Base-by-base conservation (phyloP, 2,113 vertebrate genomes). In the Cyanoramphus novaezelandiae region DNA sequence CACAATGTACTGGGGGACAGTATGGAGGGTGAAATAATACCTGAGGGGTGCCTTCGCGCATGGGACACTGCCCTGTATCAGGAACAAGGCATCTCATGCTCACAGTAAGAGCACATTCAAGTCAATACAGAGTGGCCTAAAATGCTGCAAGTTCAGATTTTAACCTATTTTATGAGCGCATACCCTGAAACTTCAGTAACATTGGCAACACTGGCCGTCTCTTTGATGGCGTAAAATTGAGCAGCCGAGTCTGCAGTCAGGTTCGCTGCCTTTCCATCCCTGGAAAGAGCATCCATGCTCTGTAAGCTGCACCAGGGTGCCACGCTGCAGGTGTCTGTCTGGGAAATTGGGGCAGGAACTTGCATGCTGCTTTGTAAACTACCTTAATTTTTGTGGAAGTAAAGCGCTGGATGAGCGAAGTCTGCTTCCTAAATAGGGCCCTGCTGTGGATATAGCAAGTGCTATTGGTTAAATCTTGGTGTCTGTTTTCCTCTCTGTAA, bases 181-280 rank as follows among this genome's bases (percentile, higher is more conserved):
- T 76, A 9, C 69, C 47, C 77, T 67, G 8, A 41, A 81, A 24
- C 3, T 13, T 44, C 17, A 18, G 44, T 46, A 33, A 2, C 2
- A 1, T 3, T 13, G 83, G 3, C 37, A 8, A 24, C 13, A 9
- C 18, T 0, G 1, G 10, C 27, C 21, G 39, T 78, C 24, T 53
- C 13, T 47, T 27, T 62, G 52, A 0, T 0, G 0, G 17, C n/a
- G 24, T 9, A 8, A 21, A 49, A 5, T 52, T 21, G 0, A 74
- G 43, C 46, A 50, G 0, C 17, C 43, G 75, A 23, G 4, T 43
- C 29, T 62, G 71, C 49, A 15, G 19, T 2, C 19, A n/a, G 50
- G 41, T 21, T 39, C 4, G 37, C 41, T 87, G 72, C 68, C 31
- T 27, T n/a, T 16, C 63, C 33, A 35, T 17, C 53, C 35, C 1